Conservation (phyloP, 2,888 invertebrate genomes). For the Lasioglossum villosulum region DNA sequence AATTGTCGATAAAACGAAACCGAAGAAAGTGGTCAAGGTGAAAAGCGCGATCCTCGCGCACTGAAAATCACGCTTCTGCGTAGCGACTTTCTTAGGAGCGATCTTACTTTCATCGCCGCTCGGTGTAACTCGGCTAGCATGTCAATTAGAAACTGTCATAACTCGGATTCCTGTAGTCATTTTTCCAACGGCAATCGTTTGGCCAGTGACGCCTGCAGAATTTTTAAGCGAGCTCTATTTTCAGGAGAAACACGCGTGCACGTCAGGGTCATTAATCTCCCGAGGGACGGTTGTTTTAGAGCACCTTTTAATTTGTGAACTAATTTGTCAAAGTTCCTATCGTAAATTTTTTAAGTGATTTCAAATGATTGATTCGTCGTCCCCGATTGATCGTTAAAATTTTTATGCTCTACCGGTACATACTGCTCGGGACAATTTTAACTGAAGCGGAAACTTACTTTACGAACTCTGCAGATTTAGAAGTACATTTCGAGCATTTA, state of each 20-base stretch:
- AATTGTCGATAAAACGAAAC: constrained; percentile 10
- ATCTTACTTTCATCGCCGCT: constrained; percentile 27
- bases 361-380: background rate
- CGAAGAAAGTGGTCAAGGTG: constrained; percentile 50
- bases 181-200: background rate
- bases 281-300: background rate
- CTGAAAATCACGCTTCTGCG: constrained; percentile 16
- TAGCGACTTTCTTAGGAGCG: constrained; percentile 38
- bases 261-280: background rate
- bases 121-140: background rate
- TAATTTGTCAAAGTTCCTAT: background rate
- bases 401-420: background rate
- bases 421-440: background rate
- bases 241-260: background rate
- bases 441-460: background rate
- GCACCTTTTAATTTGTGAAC: background rate
- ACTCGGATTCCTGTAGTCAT: background rate
- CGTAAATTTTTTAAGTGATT: background rate
- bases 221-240: background rate
- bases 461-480: background rate
- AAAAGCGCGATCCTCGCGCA: constrained; percentile 20
- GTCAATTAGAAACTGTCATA: constrained; percentile 14
- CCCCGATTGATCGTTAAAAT: background rate
- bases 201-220: background rate
- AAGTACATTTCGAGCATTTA: background rate